Percentiles rank a stretch among this genome's conserved stretches.
Conservation (phyloP, 1,140 invertebrate genomes). For the Bursaphelenchus mucronatus region DNA sequence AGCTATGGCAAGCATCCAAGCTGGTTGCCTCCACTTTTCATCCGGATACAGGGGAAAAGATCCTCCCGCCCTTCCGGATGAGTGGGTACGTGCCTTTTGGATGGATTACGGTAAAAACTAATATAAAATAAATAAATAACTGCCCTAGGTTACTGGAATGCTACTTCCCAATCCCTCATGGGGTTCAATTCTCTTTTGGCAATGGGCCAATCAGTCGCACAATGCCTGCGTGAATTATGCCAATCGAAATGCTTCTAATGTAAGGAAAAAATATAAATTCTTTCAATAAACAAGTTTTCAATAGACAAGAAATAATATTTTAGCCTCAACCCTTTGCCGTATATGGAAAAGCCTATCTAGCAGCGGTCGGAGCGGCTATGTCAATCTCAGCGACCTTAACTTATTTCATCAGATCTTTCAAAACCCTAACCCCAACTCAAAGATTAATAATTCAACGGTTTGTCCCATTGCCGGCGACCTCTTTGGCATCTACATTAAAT, state of each 20-base stretch:
- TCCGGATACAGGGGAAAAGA: slow-evolving; percentile 65
- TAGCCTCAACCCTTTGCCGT: slow-evolving; percentile 62
- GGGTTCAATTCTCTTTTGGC: slow-evolving; percentile 63
- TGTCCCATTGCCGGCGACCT: slow-evolving; percentile 65
- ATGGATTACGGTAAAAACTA: slow-evolving; percentile 62
- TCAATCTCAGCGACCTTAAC: slow-evolving; percentile 58
- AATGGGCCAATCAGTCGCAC: slow-evolving; percentile 65
- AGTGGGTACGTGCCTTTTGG: slow-evolving; percentile 66
- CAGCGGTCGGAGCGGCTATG: slow-evolving; percentile 52
- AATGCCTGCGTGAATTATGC: slow-evolving; percentile 66
- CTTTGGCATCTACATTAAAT: slow-evolving; percentile 64
- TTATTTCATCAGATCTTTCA: slow-evolving; percentile 62
- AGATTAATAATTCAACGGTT: slow-evolving; percentile 64
- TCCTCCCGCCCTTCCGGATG: slow-evolving; percentile 66
- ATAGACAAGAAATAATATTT: slow-evolving; percentile 26
- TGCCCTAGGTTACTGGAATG: slow-evolving; percentile 63
- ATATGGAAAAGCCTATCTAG: slow-evolving; percentile 63
- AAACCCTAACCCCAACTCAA: slow-evolving; percentile 58
- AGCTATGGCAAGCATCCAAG: slow-evolving; percentile 66
- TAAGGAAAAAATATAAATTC: slow-evolving; percentile 24
- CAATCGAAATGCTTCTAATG: slow-evolving; percentile 65
- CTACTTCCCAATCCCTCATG: slow-evolving; percentile 64
- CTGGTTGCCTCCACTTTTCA: slow-evolving; percentile 65
- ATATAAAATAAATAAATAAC: slow-evolving; percentile 19
- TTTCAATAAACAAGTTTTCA: slow-evolving; percentile 16